Evolutionary conservation across 92 coral and sea anemone genomes (phyloP).

Genomic region (Epizoanthus ramosus): DNA sequence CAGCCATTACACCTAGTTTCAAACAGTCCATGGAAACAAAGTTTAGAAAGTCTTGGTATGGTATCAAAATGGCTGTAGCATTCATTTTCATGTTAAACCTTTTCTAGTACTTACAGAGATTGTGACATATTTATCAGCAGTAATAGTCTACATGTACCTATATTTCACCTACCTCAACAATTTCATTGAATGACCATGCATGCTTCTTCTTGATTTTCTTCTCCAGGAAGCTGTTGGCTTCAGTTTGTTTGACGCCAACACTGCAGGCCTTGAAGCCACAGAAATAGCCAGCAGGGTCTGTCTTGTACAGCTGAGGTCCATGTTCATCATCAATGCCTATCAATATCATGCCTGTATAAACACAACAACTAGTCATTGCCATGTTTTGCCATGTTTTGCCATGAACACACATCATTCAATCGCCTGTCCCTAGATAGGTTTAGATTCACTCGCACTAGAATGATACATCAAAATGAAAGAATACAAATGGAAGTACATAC

Average conservation of each 20-base stretch:
- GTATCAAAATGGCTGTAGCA: too few relatives aligned
- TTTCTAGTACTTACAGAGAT: too few relatives aligned
- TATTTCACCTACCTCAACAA: conserved; percentile 75
- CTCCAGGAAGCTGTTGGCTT: conserved; percentile 98
- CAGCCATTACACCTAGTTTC: too few relatives aligned
- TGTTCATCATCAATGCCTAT: conserved; percentile 94
- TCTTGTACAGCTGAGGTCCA: conserved; percentile 96
- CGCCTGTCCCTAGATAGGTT: too few relatives aligned
- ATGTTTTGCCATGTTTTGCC: neutral
- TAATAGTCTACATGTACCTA: neutral
- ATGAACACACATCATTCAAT: neutral
- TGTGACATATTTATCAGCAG: too few relatives aligned
- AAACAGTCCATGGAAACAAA: too few relatives aligned
- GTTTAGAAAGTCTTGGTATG: too few relatives aligned
- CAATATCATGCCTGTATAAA: conserved; percentile 85
- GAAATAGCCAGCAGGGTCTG: conserved; percentile 99
- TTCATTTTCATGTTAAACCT: too few relatives aligned
- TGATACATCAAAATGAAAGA: too few relatives aligned
- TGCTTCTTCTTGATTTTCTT: conserved; percentile 98
- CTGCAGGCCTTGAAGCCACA: conserved; percentile 98
- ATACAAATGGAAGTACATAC: too few relatives aligned
- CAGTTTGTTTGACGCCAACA: conserved; percentile 96
- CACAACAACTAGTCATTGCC: neutral
- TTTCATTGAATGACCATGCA: conserved; percentile 93
- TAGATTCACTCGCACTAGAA: too few relatives aligned